Percentiles rank a stretch among this genome's conserved stretches.
These are phyloP conservation scores for Aphrophora alni DNA, from an alignment of 2,888 invertebrate genomes.

Conservation along the genomic window DNA sequence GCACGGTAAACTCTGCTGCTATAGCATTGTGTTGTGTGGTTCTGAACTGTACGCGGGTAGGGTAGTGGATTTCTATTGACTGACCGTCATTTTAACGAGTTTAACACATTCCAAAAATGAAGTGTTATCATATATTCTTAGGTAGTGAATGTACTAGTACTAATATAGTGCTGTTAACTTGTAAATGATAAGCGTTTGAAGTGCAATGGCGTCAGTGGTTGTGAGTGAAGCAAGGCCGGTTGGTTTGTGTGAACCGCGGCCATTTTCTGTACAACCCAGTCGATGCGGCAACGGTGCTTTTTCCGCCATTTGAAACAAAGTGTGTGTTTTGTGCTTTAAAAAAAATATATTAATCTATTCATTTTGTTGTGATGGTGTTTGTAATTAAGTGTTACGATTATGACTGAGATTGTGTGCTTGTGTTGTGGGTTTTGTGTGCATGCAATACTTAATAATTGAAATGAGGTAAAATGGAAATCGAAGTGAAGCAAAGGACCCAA, in stretches of 20 bases:
- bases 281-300: slow-evolving; percentile 33
- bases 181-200: not conserved
- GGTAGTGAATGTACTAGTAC: slow-evolving; percentile 20
- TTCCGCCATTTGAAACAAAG: slow-evolving; percentile 75
- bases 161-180: slow-evolving; percentile 3
- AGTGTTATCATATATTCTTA: not conserved
- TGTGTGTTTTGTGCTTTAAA: slow-evolving; percentile 61
- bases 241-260: slow-evolving; percentile 33
- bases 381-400: slow-evolving; percentile 54
- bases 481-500: slow-evolving; percentile 83
- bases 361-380: slow-evolving; percentile 35
- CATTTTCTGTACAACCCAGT: slow-evolving; percentile 32
- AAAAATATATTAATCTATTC: not conserved
- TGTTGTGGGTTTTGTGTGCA: slow-evolving; percentile 56
- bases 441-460: slow-evolving; percentile 57
- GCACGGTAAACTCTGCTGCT: slow-evolving; percentile 19
- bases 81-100: slow-evolving; percentile 22
- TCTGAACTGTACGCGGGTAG: slow-evolving; percentile 18
- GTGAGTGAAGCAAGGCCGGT: slow-evolving; percentile 4
- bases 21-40: slow-evolving; percentile 36
- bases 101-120: slow-evolving; percentile 16
- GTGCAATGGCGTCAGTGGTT: slow-evolving; percentile 14
- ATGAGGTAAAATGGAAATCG: slow-evolving; percentile 78
- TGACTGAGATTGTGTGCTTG: slow-evolving; percentile 48
- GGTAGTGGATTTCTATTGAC: not conserved